Conservation (phyloP, 2,113 vertebrate genomes). For the Alethe diademata region DNA sequence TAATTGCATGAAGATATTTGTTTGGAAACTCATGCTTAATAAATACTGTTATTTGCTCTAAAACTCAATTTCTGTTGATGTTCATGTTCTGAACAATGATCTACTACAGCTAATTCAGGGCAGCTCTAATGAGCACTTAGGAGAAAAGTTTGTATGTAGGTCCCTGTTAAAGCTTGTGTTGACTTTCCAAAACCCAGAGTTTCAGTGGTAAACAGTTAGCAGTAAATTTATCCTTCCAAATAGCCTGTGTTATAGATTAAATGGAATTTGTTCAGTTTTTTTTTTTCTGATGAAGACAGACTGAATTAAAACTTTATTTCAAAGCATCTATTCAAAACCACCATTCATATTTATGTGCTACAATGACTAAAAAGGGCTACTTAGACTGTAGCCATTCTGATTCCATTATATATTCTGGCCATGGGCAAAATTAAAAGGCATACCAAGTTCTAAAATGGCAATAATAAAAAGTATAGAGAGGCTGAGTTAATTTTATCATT, state of each 20-base stretch:
- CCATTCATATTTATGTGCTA: neutral
- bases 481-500: slow-evolving; percentile 19
- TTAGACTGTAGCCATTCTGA: neutral
- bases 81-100: neutral
- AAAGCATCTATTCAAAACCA: neutral
- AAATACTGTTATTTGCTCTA: neutral
- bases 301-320: neutral
- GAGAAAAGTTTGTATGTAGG: neutral
- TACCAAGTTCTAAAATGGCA: neutral
- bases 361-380: neutral
- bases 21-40: neutral
- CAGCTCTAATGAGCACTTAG: neutral
- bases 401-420: neutral
- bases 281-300: neutral
- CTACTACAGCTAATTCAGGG: neutral
- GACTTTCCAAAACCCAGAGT: neutral
- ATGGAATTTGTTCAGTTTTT: neutral
- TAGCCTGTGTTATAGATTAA: neutral
- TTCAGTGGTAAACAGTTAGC: neutral
- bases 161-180: neutral
- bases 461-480: neutral
- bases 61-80: neutral
- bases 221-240: neutral
- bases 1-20: neutral
- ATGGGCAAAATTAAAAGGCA: neutral